These are phyloP conservation scores for Parazoanthus atlanticus DNA, from an alignment of 92 coral and sea anemone species.

Conservation along the genomic window DNA sequence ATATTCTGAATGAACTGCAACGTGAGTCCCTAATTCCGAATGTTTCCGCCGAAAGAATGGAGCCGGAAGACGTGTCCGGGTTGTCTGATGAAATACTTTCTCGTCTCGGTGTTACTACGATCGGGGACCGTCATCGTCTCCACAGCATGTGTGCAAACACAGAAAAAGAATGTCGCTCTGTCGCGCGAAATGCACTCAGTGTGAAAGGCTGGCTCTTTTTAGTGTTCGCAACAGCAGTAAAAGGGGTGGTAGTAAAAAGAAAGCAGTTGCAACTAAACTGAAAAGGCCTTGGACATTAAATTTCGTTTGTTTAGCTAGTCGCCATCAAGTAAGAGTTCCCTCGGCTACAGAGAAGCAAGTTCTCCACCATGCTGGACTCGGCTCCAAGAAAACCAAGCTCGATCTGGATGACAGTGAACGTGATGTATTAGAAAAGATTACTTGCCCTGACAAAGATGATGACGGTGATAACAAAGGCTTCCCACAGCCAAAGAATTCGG, in stretches of 20 bases:
- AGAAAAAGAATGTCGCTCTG: conserved; percentile 10
- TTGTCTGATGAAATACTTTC: conserved; percentile 10
- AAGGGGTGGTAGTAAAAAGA: not conserved
- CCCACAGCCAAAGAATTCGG: conserved; percentile 54
- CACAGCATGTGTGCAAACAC: conserved; percentile 2
- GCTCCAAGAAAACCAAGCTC: conserved; percentile 56
- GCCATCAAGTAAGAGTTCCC: conserved; percentile 48
- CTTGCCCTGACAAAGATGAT: conserved; percentile 47
- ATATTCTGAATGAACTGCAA: not conserved
- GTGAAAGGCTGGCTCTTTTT: conserved; percentile 11
- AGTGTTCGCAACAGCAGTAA: not conserved
- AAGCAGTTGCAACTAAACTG: not conserved
- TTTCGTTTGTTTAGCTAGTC: conserved; percentile 57
- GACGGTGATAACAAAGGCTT: conserved; percentile 57
- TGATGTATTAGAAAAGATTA: conserved; percentile 51
- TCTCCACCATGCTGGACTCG: conserved; percentile 58
- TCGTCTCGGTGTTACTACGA: conserved; percentile 11
- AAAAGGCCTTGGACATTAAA: conserved; percentile 53
- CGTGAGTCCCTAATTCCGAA: not conserved
- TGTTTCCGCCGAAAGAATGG: not conserved
- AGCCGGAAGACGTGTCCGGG: not conserved
- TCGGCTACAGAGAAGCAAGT: conserved; percentile 48
- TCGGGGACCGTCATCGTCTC: not conserved
- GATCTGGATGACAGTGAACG: conserved; percentile 55
- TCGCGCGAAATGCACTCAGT: not conserved